Conservation (phyloP, 2,888 invertebrate species). For the Ceraclea dissimilis region DNA sequence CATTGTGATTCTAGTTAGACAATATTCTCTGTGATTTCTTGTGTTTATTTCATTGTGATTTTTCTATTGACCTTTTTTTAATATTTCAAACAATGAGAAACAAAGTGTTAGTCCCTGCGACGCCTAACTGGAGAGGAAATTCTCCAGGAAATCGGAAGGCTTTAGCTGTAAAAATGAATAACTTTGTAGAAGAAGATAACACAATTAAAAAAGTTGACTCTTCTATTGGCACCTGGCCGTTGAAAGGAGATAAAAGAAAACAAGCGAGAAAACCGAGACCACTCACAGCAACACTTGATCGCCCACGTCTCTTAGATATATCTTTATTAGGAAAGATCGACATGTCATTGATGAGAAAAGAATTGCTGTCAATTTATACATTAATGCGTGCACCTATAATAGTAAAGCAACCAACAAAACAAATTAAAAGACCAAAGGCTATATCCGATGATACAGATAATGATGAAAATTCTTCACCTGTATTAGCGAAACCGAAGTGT, state of each 20-base stretch:
- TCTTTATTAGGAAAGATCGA: constrained; percentile 46
- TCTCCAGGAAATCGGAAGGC: constrained; percentile 17
- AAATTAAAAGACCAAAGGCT: constrained; percentile 9
- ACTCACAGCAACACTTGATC: constrained; percentile 49
- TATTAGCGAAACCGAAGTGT: constrained; percentile 1
- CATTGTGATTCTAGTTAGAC: too few species aligned
- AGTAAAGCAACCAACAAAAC: constrained; percentile 1
- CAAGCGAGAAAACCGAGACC: constrained; percentile 33
- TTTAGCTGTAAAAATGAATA: constrained; percentile 23
- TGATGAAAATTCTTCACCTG: constrained; percentile 15
- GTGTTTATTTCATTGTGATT: too few species aligned
- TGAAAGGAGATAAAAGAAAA: constrained; percentile 9
- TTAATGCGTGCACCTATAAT: constrained; percentile 21
- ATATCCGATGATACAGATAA: constrained; percentile 11
- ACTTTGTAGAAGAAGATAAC: constrained; percentile 19
- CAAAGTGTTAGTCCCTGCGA: constrained; percentile 11
- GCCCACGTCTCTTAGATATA: constrained; percentile 47
- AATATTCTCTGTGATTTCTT: too few species aligned
- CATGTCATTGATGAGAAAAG: constrained; percentile 50
- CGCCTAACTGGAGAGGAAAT: constrained; percentile 13
- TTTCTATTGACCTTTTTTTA: too few species aligned
- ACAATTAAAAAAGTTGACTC: background rate
- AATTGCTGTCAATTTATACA: constrained; percentile 35
- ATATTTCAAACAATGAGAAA: constrained; percentile 20
- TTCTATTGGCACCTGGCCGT: constrained; percentile 11